phyloP scores from a whole-genome alignment of 2,888 invertebrate genomes.

The Mythimna lalbum region DNA sequence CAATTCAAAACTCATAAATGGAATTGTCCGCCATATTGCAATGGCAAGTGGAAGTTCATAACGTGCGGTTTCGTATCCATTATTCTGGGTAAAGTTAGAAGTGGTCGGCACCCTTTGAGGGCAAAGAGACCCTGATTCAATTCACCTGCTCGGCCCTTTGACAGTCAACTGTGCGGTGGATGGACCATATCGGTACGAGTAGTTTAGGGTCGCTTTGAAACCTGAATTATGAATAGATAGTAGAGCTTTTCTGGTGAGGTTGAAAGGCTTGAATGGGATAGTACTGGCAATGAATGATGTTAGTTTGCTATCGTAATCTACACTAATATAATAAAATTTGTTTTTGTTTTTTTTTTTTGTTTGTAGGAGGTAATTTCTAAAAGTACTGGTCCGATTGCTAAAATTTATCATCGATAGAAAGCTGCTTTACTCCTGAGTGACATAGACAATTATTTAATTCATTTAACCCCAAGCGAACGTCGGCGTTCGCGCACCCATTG shows the following conservation, averaged over 20 bases:
- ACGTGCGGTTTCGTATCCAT: slow-evolving; percentile 82
- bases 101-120: slow-evolving; percentile 77
- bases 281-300: background rate
- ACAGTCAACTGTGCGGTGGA: slow-evolving; percentile 62
- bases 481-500: no score
- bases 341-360: no score
- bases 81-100: slow-evolving; percentile 84
- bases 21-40: slow-evolving; percentile 63
- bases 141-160: slow-evolving; percentile 82
- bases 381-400: no score
- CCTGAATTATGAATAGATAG: slow-evolving; percentile 52
- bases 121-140: slow-evolving; percentile 80
- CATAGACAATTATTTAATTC: no score
- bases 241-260: slow-evolving; percentile 15
- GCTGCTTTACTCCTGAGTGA: no score
- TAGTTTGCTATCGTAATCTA: background rate
- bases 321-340: no score
- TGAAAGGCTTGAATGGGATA: slow-evolving; percentile 12
- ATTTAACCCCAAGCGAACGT: no score
- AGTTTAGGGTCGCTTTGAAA: slow-evolving; percentile 68
- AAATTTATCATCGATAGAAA: no score
- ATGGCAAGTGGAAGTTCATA: slow-evolving; percentile 74
- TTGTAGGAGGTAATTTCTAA: no score
- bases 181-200: slow-evolving; percentile 73
- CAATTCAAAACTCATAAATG: slow-evolving; percentile 58